These are phyloP conservation scores for Anseranas semipalmata DNA, from an alignment of 2,113 vertebrate species.

Conservation along the genomic window DNA sequence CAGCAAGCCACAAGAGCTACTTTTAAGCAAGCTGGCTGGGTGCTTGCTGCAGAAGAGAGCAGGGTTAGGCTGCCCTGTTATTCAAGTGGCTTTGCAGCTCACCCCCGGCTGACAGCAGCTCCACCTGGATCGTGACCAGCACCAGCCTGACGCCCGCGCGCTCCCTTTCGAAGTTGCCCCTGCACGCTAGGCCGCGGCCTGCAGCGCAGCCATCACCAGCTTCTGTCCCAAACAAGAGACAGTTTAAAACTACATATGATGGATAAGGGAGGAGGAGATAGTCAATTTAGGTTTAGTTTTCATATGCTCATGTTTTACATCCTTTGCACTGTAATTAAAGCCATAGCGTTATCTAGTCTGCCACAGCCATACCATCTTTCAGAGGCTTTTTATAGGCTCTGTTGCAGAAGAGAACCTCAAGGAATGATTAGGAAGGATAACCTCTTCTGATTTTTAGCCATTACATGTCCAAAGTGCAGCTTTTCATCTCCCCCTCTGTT, in stretches of 20 bases:
- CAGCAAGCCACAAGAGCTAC: neutral
- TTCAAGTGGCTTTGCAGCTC: neutral
- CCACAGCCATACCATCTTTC: neutral
- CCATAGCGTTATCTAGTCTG: neutral
- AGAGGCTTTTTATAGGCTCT: neutral
- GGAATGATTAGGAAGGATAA: neutral
- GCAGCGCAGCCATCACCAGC: neutral
- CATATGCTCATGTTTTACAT: neutral
- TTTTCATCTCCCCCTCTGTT: neutral
- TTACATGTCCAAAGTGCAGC: neutral
- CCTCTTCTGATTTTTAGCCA: neutral
- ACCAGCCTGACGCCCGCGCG: accelerated
- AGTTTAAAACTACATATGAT: neutral
- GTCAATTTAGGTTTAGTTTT: neutral
- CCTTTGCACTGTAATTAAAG: neutral
- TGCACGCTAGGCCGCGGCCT: neutral
- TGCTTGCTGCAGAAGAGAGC: neutral
- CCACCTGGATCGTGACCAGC: neutral
- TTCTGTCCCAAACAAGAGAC: neutral
- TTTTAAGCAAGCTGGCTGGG: neutral
- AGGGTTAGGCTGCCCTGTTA: neutral
- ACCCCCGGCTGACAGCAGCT: neutral
- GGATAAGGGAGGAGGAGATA: neutral
- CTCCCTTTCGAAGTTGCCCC: accelerated
- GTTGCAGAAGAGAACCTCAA: neutral